Evolutionary conservation across 2,888 invertebrate genomes (phyloP), one percentile per base, ranked within the genome.

Genomic region (Acrobasis consociella): DNA sequence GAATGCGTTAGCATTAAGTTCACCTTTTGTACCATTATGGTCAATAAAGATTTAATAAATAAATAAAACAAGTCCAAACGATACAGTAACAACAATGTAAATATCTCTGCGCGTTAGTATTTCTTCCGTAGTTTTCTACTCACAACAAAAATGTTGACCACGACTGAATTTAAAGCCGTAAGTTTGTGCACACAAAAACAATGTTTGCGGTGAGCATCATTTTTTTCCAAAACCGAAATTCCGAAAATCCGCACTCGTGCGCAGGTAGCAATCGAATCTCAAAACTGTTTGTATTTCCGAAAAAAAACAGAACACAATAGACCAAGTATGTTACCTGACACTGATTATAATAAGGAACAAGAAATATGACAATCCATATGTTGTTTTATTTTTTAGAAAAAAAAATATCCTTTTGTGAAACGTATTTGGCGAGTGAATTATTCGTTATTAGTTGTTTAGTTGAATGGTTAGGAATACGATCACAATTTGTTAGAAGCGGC

Each of bases 251-350:
- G 85, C 86, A 86, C 87, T 90, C 83, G 76, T 82, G 75, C 71
- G 82, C 91, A 92, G 91, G 92, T 91, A 92, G 92, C 91, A 74
- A 83, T 87, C 84, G 83, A 80, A 85, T 80, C 80, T 85, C 78
- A 86, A 87, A 85, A 81, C 81, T 90, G 85, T 92, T 91, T 91
- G 91, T 90, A 88, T 91, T 88, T 91, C 90, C 81, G 75, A 85
- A 87, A 61, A 86, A 87, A 87, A 88, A 82, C 76, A 66, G 65
- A 15, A 62, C 69, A 91, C 89, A 91, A 91, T 85, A 87, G 89
- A 79, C 67, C 76, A 79, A 76, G 74, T 78, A 75, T 79, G 73
- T 81, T 91, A 90, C 90, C 92, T 89, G 91, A 87, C 87, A 81
- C 83, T 80, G 83, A 84, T 89, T 89, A 85, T 91, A 91, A 91